phyloP scores from a whole-genome alignment of 2,797 vertebrate genomes.

The Pipistrellus nathusii region DNA sequence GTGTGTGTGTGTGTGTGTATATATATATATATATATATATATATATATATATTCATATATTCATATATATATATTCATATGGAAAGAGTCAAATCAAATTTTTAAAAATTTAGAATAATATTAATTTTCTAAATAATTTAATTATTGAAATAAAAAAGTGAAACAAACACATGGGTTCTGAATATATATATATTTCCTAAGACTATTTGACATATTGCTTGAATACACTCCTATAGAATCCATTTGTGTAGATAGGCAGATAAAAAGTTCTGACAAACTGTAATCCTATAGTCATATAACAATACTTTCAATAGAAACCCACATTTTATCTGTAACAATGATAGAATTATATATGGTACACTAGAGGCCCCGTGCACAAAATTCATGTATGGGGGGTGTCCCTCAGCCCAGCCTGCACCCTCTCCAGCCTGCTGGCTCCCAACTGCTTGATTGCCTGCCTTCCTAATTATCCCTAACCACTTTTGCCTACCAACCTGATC shows the following conservation, averaged over 20 bases:
- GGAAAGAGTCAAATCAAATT: constrained; percentile 19
- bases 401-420: too few relatives aligned
- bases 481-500: too few relatives aligned
- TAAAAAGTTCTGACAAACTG: not conserved
- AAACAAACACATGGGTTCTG: not conserved
- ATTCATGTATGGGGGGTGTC: too few relatives aligned
- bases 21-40: too few relatives aligned
- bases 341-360: not conserved
- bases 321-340: not conserved
- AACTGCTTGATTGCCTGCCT: too few relatives aligned
- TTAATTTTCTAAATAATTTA: not conserved
- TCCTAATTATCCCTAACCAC: too few relatives aligned
- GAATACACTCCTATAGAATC: not conserved
- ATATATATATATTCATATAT: not conserved
- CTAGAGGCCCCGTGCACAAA: too few relatives aligned
- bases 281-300: not conserved
- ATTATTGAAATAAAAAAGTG: not conserved
- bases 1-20: too few relatives aligned
- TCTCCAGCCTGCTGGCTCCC: too few relatives aligned
- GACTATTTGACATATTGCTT: constrained; percentile 1
- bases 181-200: not conserved
- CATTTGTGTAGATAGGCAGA: not conserved
- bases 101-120: not conserved
- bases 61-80: not conserved
- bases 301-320: constrained; percentile 31